Base-by-base conservation (phyloP, 1,140 invertebrate species). In the Hylyphantes graminicola region DNA sequence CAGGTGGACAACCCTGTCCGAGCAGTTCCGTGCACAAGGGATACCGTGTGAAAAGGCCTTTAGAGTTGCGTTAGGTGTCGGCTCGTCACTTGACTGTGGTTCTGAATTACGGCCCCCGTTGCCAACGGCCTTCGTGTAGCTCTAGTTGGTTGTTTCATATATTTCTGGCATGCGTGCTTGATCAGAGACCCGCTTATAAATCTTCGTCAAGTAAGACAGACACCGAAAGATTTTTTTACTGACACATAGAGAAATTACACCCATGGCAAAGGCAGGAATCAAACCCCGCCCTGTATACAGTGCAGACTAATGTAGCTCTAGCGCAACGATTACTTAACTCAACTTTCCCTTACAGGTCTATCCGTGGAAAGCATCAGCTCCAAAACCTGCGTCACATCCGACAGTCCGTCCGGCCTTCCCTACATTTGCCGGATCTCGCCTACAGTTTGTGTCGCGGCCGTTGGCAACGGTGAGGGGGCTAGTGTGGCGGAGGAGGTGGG, bases 401-500 rank as follows among this genome's bases (percentile, higher is more conserved):
- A 65, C 15, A 65, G 35, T 11, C 81, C 81, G 15, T 65, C 61
- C 19, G 72, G 57, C 12, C 61, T 75, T 17, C 81, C 81, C 10
- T 83, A 83, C 61, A 83, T 83, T 57, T 70, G 75, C 7, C 11
- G 70, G n/a, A 50, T 83, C 12, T 64, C 72, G 0, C 72, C 72
- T 8, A 83, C 61, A 13, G 63, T 83, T 12, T 50, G 59, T 15
- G 72, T 83, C 2, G 81, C 81, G 17, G 68, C 75, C 10, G 70
- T 55, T 19, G 81, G 81, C 1, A 83, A 83, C 53, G 81, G 81
- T 7, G 57, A 15, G 13, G 70, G 59, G 21, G 81, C 81, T 7
- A 75, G 59, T 17, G 48, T 74, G 11, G 74, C 59, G 9, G 81
- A 83, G 48, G 81, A 83, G 67, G 61, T 83, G 11, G 81, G 81